Base-by-base conservation (phyloP, 2,797 vertebrate species). In the Brotula barbata region DNA sequence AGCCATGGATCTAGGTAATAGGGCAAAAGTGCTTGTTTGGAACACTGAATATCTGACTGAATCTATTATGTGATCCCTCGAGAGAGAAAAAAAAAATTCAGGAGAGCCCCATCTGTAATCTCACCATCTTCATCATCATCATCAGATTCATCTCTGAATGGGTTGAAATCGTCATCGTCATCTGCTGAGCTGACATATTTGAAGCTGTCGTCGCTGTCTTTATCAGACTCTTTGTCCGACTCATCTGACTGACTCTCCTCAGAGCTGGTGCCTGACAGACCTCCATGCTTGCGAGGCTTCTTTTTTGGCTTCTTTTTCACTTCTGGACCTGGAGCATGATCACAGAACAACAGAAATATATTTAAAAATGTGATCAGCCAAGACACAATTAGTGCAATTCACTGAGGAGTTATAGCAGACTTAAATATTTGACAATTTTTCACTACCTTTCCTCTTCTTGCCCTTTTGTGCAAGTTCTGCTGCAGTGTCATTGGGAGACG, bases 111-210 rank as follows among this genome's bases (percentile, higher is more conserved):
- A 16, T 50, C 1, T 3, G 5, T 7, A 11, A 17, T 19, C 94
- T 94, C 75, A 98, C 97, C 97, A 13, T 98, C 96, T 72, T 99
- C 96, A 0, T 93, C 94, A 37, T 98, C 96, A 3, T 95, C 94
- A 23, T 94, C 94, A 11, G 97, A 98, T 68, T 98, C 96, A 12
- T 99, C 97, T 87, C 95, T 91, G 78, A 99, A 99, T 0, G 97
- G 97, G 72, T 99, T 99, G 82, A 98, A 99, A 49, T 99, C 97
- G 0, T 99, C 93, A 10, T 93, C 96, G 1, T 93, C 91, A 0
- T 92, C 92, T 8, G 93, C 96, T 2, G 97, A 98, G 80, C 97
- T 99, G 85, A 94, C 76, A 0, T 95, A 98, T 14, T 92, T 94
- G 39, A 96, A 96, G 87, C 97, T 99, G 89, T 96, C 94, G 1